Evolutionary conservation across 2,888 invertebrate species (phyloP).

Genomic region (Phanerotoma sp.): DNA sequence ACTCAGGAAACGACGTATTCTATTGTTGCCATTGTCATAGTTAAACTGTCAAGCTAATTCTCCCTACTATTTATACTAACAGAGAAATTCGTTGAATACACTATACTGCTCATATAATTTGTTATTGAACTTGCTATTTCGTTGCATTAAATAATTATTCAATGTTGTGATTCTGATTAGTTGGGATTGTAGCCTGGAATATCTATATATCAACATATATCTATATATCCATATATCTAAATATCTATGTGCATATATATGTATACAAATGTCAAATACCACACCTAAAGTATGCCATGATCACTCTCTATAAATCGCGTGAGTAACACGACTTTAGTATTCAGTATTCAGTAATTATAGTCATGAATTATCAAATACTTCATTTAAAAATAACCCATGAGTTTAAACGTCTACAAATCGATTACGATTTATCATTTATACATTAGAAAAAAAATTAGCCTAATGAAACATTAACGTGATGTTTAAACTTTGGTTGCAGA

Average conservation of each 20-base stretch:
- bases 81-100: constrained; percentile 6
- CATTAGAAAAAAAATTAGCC: no score
- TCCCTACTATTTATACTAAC: neutral
- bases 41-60: constrained; percentile 54
- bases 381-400: neutral
- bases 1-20: constrained; percentile 56
- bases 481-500: no score
- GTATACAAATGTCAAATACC: constrained; percentile 25
- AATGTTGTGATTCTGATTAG: neutral
- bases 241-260: neutral
- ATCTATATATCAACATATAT: neutral
- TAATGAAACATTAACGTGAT: no score
- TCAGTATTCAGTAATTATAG: neutral
- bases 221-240: no score
- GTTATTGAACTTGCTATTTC: constrained; percentile 3
- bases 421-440: neutral
- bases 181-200: neutral
- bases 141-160: constrained; percentile 52
- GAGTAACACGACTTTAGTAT: no score
- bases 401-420: neutral
- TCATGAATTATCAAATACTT: neutral
- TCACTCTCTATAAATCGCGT: no score
- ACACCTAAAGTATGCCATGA: constrained; percentile 39
- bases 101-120: neutral
- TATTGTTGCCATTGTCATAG: constrained; percentile 57